Conservation (phyloP, 23 tunicate species). For the Styela clava region DNA sequence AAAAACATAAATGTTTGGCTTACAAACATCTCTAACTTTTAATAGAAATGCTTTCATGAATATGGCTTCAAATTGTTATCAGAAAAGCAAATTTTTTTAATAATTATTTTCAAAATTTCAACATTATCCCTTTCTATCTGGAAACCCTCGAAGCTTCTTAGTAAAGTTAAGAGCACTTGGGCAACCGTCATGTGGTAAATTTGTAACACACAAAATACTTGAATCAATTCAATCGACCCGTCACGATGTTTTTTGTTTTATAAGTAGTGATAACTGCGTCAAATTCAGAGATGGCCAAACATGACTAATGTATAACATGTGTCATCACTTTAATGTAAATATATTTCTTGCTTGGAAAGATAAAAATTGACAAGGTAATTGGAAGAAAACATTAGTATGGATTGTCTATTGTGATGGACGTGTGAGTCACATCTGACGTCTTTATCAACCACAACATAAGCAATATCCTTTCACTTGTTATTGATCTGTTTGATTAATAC, state of each 20-base stretch:
- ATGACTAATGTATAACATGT: not conserved
- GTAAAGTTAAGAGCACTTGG: too few relatives aligned
- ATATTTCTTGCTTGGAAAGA: too few relatives aligned
- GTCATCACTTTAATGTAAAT: not conserved
- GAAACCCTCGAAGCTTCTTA: too few relatives aligned
- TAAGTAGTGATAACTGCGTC: not conserved
- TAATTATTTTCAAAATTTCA: not conserved
- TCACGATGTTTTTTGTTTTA: not conserved
- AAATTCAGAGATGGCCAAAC: not conserved
- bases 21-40: not conserved
- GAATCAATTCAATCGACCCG: not conserved
- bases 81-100: not conserved
- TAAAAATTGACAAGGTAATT: too few relatives aligned
- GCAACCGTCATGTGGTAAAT: not conserved
- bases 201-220: not conserved
- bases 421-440: not conserved
- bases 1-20: too few relatives aligned
- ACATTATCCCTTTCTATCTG: too few relatives aligned
- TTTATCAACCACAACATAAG: not conserved
- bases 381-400: not conserved
- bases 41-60: not conserved
- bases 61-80: not conserved
- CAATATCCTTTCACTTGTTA: too few relatives aligned
- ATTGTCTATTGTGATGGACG: not conserved
- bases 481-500: too few relatives aligned